Conservation (phyloP, 2,888 invertebrate species). For the Melanostoma mellinum region DNA sequence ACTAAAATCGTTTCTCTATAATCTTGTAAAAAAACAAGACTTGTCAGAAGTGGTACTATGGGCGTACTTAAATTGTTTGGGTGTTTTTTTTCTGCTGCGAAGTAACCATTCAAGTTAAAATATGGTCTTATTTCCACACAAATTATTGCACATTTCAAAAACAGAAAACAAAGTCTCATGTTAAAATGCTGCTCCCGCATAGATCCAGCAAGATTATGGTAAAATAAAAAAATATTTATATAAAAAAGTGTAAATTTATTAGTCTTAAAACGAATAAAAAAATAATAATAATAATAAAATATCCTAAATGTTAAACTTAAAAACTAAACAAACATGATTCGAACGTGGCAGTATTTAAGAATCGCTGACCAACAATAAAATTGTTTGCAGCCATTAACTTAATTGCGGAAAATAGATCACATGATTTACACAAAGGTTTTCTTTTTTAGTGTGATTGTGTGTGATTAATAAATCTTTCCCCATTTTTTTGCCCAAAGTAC, state of each 20-base stretch:
- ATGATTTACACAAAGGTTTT: slow-evolving; percentile 20
- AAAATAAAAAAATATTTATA: slow-evolving; percentile 16
- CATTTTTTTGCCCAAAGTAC: slow-evolving; percentile 4
- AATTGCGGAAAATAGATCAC: slow-evolving; percentile 22
- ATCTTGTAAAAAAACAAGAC: no score
- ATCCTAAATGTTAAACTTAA: slow-evolving; percentile 27
- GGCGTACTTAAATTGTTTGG: no score
- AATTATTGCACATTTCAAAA: no score
- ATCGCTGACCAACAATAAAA: slow-evolving; percentile 19
- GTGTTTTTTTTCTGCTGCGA: no score
- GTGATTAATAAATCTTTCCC: slow-evolving; percentile 21
- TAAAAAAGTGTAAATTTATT: slow-evolving; percentile 45
- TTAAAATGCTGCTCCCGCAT: neutral
- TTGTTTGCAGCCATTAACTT: slow-evolving; percentile 7
- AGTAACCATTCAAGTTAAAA: no score
- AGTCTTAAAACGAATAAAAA: slow-evolving; percentile 38
- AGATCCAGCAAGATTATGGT: neutral
- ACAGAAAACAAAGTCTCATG: no score
- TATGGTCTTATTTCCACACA: no score
- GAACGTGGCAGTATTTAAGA: slow-evolving; percentile 36
- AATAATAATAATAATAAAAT: no score
- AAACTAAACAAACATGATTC: slow-evolving; percentile 34
- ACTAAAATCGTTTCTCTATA: no score
- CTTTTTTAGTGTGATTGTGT: neutral
- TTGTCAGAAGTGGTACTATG: no score